Percentiles rank a stretch among this genome's conserved stretches.
These are phyloP conservation scores for Andrena minutula DNA, from an alignment of 2,888 invertebrate species.

Conservation along the genomic window DNA sequence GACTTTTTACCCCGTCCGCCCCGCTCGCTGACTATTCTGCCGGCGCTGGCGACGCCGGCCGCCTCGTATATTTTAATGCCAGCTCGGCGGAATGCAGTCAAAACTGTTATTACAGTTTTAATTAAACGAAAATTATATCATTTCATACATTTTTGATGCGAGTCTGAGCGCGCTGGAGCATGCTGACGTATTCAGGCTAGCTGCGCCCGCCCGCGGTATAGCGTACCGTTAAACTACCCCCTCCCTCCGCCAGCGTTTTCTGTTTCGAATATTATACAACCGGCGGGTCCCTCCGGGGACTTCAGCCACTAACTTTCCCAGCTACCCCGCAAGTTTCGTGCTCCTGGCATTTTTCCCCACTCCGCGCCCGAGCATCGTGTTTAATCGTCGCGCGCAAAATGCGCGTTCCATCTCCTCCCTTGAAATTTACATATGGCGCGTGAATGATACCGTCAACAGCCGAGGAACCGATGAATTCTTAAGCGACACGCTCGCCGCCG, in stretches of 20 bases:
- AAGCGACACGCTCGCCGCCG: conserved; percentile 8
- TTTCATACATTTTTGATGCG: conserved; percentile 76
- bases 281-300: conserved; percentile 49
- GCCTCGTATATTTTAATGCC: conserved; percentile 75
- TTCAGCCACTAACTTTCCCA: conserved; percentile 65
- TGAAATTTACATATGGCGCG: conserved; percentile 44
- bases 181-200: conserved; percentile 66
- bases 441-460: conserved; percentile 30
- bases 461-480: conserved; percentile 44
- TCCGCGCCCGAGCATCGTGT: conserved; percentile 50
- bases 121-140: conserved; percentile 80
- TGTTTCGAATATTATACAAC: conserved; percentile 69
- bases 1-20: conserved; percentile 52
- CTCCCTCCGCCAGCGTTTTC: conserved; percentile 40
- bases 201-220: conserved; percentile 6
- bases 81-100: conserved; percentile 69
- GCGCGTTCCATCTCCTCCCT: conserved; percentile 22
- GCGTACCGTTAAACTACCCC: conserved; percentile 35
- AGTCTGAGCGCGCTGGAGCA: conserved; percentile 62
- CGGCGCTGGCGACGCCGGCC: conserved; percentile 26
- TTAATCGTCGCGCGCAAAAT: conserved; percentile 56
- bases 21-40: conserved; percentile 18
- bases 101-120: conserved; percentile 79
- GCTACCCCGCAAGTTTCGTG: conserved; percentile 50
- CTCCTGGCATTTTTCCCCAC: conserved; percentile 43